These are phyloP conservation scores for Drosophila nigricruria DNA, from an alignment of 2,888 invertebrate genomes.

Conservation along the genomic window DNA sequence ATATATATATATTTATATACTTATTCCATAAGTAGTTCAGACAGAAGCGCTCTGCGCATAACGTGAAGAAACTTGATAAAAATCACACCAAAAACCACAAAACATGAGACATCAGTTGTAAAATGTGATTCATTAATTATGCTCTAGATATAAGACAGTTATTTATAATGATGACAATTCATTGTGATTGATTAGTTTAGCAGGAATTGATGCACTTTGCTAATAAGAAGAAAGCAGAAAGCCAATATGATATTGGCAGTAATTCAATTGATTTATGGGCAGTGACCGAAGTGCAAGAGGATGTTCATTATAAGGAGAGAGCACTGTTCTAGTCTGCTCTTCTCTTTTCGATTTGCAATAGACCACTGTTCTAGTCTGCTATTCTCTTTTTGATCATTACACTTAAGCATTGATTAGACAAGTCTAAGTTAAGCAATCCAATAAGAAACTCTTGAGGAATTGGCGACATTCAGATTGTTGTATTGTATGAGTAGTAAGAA, in stretches of 20 bases:
- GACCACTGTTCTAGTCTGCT: too few species aligned
- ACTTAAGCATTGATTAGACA: too few species aligned
- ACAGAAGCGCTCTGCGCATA: neutral
- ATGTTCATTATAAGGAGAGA: too few species aligned
- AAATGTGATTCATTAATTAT: slow-evolving; percentile 21
- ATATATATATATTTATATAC: neutral
- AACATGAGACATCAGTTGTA: neutral
- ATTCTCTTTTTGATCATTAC: too few species aligned
- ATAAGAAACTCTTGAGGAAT: too few species aligned
- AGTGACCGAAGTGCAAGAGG: too few species aligned
- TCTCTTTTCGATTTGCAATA: too few species aligned
- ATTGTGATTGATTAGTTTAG: neutral
- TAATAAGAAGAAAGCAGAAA: neutral
- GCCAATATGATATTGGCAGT: neutral
- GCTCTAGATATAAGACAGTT: neutral
- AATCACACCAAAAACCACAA: slow-evolving; percentile 12
- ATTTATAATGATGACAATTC: neutral
- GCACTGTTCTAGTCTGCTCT: too few species aligned
- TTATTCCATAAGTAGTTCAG: neutral
- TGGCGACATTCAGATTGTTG: too few species aligned
- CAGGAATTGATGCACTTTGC: neutral
- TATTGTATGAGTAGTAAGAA: too few species aligned
- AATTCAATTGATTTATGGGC: too few species aligned
- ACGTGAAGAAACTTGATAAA: neutral
- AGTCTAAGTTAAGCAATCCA: too few species aligned